phyloP scores from a whole-genome alignment of 1,140 invertebrate genomes.

The Planococcus citri region DNA sequence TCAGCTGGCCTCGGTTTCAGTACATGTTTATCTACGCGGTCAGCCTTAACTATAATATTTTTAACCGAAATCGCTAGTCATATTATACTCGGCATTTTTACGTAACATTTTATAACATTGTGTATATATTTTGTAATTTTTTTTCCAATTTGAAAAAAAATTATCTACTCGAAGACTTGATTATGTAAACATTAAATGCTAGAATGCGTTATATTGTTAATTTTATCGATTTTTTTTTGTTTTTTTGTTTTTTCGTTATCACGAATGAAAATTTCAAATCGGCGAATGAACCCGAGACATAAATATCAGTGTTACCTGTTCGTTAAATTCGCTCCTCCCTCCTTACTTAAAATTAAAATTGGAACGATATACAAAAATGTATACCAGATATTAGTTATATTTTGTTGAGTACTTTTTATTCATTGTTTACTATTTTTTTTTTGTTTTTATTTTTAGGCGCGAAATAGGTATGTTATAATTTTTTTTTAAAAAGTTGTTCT shows the following conservation, averaged over 20 bases:
- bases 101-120: conserved; percentile 6
- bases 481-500: background rate
- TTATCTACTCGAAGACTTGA: background rate
- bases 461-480: background rate
- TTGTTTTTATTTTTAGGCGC: background rate
- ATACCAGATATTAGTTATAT: background rate
- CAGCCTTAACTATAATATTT: conserved; percentile 18
- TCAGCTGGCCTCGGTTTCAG: conserved; percentile 38
- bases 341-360: background rate
- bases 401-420: background rate
- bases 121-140: background rate
- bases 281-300: background rate
- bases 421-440: background rate
- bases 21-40: conserved; percentile 30
- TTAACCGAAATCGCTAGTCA: conserved; percentile 9
- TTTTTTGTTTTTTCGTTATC: background rate
- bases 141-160: background rate
- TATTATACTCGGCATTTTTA: conserved; percentile 9
- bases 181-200: background rate
- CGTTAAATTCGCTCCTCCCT: background rate
- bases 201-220: background rate
- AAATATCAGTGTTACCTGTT: background rate
- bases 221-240: background rate
- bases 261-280: background rate
- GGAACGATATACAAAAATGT: background rate